Conservation (phyloP, 1,140 invertebrate species). For the Leptoteleia sp. region DNA sequence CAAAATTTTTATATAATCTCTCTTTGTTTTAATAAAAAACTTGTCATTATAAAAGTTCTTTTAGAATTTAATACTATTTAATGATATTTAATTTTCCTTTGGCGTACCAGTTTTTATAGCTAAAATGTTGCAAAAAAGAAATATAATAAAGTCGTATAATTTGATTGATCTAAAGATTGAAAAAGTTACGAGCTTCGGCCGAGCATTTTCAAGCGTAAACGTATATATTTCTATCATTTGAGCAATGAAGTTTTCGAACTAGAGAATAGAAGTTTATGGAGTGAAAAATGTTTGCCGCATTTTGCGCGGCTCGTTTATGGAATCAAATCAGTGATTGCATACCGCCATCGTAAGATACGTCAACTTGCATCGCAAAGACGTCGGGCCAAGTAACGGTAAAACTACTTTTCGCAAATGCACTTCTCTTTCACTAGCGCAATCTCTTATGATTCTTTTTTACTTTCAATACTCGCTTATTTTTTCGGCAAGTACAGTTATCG, state of each 20-base stretch:
- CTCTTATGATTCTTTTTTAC: conserved; percentile 44
- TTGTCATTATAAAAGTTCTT: no score
- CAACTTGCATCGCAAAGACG: conserved; percentile 57
- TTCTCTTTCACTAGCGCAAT: conserved; percentile 58
- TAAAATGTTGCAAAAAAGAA: no score
- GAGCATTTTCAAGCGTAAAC: no score
- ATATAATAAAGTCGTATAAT: no score
- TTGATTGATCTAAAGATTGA: no score
- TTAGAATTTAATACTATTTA: no score
- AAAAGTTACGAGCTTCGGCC: no score
- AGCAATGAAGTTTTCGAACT: conserved; percentile 23
- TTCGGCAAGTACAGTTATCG: conserved; percentile 43
- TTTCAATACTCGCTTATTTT: conserved; percentile 44
- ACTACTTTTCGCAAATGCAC: conserved; percentile 71
- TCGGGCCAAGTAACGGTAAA: conserved; percentile 78
- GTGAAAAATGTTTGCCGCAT: conserved; percentile 9
- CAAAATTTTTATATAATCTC: no score
- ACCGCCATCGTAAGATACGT: conserved; percentile 51
- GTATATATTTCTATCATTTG: no score
- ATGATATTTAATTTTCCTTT: no score
- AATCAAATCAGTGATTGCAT: conserved; percentile 41
- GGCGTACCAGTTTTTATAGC: no score
- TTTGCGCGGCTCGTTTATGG: conserved; percentile 32
- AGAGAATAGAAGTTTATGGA: conserved; percentile 9
- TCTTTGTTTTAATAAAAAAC: no score